Evolutionary conservation across 2,113 vertebrate genomes (phyloP).

Genomic region (Meleagris gallopavo): DNA sequence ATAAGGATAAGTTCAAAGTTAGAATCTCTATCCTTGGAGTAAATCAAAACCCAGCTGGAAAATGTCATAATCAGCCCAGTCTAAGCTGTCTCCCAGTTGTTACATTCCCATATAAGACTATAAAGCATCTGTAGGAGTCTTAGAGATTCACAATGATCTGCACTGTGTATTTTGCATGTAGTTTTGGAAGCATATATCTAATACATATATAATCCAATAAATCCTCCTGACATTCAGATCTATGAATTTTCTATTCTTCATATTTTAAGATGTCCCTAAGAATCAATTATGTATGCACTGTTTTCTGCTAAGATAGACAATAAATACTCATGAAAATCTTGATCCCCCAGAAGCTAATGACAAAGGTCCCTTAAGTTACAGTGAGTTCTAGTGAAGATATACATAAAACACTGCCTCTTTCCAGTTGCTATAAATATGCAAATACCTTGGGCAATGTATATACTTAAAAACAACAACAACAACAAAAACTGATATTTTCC

Average conservation of each 20-base stretch:
- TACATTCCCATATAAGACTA: neutral
- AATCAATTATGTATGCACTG: neutral
- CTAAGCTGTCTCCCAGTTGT: neutral
- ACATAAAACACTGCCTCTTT: neutral
- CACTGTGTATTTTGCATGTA: neutral
- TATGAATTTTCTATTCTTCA: neutral
- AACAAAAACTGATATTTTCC: neutral
- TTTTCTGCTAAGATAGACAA: neutral
- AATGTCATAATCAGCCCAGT: no score
- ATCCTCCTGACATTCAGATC: neutral
- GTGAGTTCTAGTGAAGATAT: neutral
- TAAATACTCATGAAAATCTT: neutral
- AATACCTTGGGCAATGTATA: neutral
- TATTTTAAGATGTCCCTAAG: neutral
- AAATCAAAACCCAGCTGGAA: no score
- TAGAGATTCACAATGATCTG: neutral
- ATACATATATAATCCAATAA: neutral
- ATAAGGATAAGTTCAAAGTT: neutral
- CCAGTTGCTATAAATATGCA: neutral
- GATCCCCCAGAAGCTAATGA: neutral
- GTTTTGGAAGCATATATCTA: neutral
- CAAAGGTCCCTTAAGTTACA: neutral
- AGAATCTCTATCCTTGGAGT: neutral
- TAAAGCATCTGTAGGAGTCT: neutral
- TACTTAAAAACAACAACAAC: no score